phyloP scores from a whole-genome alignment of 2,888 invertebrate genomes.

The Phengaris alcon region DNA sequence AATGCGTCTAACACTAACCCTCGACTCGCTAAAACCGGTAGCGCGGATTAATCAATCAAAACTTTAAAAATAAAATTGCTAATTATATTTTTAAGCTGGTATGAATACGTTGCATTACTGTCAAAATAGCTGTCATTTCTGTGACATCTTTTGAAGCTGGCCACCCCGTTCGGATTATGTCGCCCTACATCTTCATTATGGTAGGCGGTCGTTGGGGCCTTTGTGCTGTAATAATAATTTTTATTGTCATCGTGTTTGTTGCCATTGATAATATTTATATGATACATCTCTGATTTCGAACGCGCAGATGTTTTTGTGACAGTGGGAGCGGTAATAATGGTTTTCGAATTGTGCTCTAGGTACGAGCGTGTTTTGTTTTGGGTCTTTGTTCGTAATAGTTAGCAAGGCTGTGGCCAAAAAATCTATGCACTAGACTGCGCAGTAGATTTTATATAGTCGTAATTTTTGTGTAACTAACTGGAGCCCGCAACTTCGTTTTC shows the following conservation, averaged over 20 bases:
- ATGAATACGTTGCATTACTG: conserved; percentile 73
- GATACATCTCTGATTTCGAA: conserved; percentile 65
- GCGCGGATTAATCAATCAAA: conserved; percentile 20
- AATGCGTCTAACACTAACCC: neutral
- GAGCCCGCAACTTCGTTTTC: too few relatives aligned
- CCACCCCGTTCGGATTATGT: conserved; percentile 72
- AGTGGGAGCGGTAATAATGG: conserved; percentile 21
- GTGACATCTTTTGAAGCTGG: conserved; percentile 73
- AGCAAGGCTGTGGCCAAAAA: neutral
- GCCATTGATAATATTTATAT: conserved; percentile 69
- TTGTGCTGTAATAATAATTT: conserved; percentile 58
- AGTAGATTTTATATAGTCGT: too few relatives aligned
- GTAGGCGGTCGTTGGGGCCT: conserved; percentile 71
- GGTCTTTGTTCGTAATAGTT: neutral
- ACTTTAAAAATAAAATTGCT: conserved; percentile 28
- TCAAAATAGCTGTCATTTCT: conserved; percentile 78
- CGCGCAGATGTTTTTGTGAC: conserved; percentile 51
- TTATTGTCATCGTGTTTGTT: conserved; percentile 69
- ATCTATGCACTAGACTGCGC: too few relatives aligned
- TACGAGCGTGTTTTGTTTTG: conserved; percentile 5
- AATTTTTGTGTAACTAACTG: too few relatives aligned
- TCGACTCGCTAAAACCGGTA: neutral
- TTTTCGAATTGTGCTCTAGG: neutral
- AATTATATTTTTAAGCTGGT: conserved; percentile 41
- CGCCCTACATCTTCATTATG: conserved; percentile 78